Conservation (phyloP, 2,888 invertebrate genomes). For the Vannuccia rotundouncinata region DNA sequence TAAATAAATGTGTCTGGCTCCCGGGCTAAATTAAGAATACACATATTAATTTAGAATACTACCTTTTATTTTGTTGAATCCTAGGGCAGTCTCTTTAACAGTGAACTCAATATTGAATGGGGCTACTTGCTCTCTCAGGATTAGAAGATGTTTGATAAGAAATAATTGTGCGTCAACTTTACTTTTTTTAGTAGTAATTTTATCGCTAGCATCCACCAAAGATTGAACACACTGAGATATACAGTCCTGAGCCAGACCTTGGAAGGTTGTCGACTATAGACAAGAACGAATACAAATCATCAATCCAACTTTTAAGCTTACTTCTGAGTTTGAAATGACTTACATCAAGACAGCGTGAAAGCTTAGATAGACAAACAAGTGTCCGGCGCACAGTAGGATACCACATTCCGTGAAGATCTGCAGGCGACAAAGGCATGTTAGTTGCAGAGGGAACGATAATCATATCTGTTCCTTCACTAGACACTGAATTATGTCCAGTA, state of each 20-base stretch:
- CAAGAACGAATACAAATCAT: too few relatives aligned
- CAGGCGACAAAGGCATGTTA: slow-evolving; percentile 67
- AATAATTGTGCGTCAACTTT: slow-evolving; percentile 90
- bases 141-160: slow-evolving; percentile 91
- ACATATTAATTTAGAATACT: too few relatives aligned
- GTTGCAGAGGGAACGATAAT: neutral
- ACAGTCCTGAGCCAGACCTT: slow-evolving; percentile 91
- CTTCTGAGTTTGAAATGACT: slow-evolving; percentile 43
- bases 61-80: slow-evolving; percentile 84
- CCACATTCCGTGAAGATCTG: slow-evolving; percentile 99
- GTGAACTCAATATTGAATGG: slow-evolving; percentile 79
- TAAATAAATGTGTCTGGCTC: too few relatives aligned
- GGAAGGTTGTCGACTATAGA: slow-evolving; percentile 76
- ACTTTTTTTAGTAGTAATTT: slow-evolving; percentile 70
- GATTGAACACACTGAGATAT: slow-evolving; percentile 83
- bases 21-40: too few relatives aligned
- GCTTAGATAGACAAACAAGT: slow-evolving; percentile 81
- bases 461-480: neutral
- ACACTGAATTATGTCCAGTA: neutral
- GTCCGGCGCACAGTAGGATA: slow-evolving; percentile 93
- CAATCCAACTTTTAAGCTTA: too few relatives aligned
- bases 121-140: slow-evolving; percentile 91
- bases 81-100: slow-evolving; percentile 80
- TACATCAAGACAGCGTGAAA: slow-evolving; percentile 77
- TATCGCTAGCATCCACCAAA: slow-evolving; percentile 71